Evolutionary conservation across 2,797 vertebrate genomes (phyloP).

Genomic region (Enteromius trimaculatus): DNA sequence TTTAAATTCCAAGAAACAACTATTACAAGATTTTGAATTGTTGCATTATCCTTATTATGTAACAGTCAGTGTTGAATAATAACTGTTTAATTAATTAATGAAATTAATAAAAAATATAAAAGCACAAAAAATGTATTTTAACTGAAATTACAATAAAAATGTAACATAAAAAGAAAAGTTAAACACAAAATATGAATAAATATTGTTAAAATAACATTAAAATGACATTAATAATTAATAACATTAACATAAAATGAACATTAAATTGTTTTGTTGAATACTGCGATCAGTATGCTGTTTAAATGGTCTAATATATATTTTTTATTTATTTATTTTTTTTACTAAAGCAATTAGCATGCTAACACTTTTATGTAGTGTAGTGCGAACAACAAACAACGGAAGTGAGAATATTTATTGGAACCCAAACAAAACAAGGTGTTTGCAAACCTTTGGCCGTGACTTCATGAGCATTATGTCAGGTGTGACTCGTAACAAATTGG

Average conservation of each 20-base stretch:
- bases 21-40: background rate
- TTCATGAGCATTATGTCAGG: background rate
- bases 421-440: conserved; percentile 22
- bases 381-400: background rate
- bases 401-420: conserved; percentile 7
- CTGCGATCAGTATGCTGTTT: background rate
- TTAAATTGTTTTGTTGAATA: no score
- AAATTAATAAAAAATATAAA: background rate
- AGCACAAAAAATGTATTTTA: background rate
- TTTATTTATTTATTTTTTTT: background rate
- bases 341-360: conserved; percentile 9
- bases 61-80: background rate
- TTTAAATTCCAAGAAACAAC: background rate
- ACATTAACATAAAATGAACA: no score
- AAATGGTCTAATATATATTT: background rate
- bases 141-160: background rate
- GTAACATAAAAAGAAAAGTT: background rate
- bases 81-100: background rate
- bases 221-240: no score
- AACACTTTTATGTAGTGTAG: conserved; percentile 14
- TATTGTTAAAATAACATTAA: background rate
- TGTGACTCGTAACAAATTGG: background rate
- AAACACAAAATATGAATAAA: background rate
- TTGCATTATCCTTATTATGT: background rate
- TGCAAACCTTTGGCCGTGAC: background rate